Evolutionary conservation across 2,797 vertebrate genomes (phyloP).

Genomic region (Onychomys torridus): DNA sequence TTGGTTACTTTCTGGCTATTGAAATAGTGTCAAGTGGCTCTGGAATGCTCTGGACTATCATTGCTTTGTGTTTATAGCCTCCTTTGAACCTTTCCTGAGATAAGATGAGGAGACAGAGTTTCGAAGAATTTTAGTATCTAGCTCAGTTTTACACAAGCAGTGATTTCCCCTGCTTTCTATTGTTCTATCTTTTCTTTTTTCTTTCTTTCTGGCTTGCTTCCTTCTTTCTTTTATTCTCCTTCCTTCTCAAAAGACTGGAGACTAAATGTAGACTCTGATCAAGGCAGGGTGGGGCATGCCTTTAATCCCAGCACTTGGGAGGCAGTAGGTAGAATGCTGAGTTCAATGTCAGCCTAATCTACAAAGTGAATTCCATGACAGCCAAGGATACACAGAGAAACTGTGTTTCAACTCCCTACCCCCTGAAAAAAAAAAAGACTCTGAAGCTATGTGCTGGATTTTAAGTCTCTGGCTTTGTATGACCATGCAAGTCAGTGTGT

Average conservation of each 20-base stretch:
- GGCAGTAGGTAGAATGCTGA: not conserved
- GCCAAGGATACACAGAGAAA: not conserved
- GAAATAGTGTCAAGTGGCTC: not conserved
- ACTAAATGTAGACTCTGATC: not conserved
- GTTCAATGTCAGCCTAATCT: not conserved
- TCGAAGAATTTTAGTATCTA: conserved; percentile 28
- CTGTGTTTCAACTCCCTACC: not conserved
- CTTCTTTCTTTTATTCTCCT: not conserved
- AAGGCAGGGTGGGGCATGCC: not conserved
- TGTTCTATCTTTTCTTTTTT: not conserved
- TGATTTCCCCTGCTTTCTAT: not conserved
- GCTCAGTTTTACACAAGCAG: not conserved
- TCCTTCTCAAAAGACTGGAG: not conserved
- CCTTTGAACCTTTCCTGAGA: not conserved
- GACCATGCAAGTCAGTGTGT: conserved; percentile 12
- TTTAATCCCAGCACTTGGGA: too few relatives aligned
- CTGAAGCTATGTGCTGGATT: not conserved
- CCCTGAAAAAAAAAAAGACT: not conserved
- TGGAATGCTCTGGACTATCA: not conserved
- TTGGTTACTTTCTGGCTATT: not conserved
- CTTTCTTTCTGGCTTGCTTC: not conserved
- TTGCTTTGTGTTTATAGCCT: not conserved
- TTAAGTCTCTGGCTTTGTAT: not conserved
- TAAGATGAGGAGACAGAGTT: not conserved
- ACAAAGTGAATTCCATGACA: not conserved